Evolutionary conservation across 2,888 invertebrate genomes (phyloP).

Genomic region (Thumatha senex): DNA sequence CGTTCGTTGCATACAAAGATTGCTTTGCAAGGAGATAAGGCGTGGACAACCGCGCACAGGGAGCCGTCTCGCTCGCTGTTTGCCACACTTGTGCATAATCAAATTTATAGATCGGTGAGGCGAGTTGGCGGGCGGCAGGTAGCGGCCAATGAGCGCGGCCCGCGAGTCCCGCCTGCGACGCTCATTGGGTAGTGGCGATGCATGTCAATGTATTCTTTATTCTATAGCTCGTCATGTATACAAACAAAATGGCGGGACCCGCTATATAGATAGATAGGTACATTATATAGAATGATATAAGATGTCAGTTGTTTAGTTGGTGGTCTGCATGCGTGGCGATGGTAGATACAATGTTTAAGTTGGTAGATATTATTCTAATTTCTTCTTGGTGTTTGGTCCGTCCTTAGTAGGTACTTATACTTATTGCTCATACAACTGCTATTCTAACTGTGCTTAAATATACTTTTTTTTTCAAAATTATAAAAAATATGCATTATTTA

Average conservation of each 20-base stretch:
- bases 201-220: slow-evolving; percentile 13
- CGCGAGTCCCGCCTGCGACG: slow-evolving; percentile 22
- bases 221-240: slow-evolving; percentile 30
- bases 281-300: not conserved
- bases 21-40: slow-evolving; percentile 15
- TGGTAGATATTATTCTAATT: too few relatives aligned
- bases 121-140: slow-evolving; percentile 14
- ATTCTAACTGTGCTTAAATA: too few relatives aligned
- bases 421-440: too few relatives aligned
- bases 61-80: not conserved
- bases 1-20: slow-evolving; percentile 2
- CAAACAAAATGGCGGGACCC: slow-evolving; percentile 48
- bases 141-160: slow-evolving; percentile 37
- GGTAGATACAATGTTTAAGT: too few relatives aligned
- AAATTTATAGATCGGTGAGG: slow-evolving; percentile 19
- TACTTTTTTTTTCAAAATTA: too few relatives aligned
- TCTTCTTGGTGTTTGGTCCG: too few relatives aligned
- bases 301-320: slow-evolving; percentile 43
- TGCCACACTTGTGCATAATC: slow-evolving; percentile 11
- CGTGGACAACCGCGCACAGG: slow-evolving; percentile 1
- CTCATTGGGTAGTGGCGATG: slow-evolving; percentile 11
- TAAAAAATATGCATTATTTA: too few relatives aligned
- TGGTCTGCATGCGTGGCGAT: slow-evolving; percentile 23
- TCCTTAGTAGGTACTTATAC: too few relatives aligned
- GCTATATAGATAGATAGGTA: slow-evolving; percentile 7